phyloP scores from a whole-genome alignment of 2,888 invertebrate species.

The Pachydiplax longipennis region DNA sequence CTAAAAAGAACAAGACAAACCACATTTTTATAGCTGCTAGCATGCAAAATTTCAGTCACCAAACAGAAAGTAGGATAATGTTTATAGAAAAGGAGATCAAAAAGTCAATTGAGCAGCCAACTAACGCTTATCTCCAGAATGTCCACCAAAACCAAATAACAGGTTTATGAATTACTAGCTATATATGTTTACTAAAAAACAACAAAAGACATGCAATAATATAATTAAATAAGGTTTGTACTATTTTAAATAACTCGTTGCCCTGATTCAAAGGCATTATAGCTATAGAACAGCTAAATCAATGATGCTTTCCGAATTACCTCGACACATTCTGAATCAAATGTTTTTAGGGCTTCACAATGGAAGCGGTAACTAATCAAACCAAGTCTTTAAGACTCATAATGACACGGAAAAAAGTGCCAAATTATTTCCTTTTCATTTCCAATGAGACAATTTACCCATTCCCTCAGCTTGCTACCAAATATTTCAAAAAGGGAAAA shows the following conservation, averaged over 20 bases:
- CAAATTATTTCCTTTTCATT: neutral
- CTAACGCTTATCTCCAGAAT: neutral
- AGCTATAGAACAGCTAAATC: neutral
- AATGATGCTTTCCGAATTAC: neutral
- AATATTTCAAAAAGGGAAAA: neutral
- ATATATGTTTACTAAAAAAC: neutral
- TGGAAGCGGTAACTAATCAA: slow-evolving; percentile 37
- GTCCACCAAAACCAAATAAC: neutral
- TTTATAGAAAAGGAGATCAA: neutral
- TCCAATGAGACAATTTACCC: neutral
- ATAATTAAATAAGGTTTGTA: slow-evolving; percentile 1
- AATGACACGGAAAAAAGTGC: neutral
- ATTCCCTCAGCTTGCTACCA: neutral
- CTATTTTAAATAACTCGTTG: slow-evolving; percentile 22
- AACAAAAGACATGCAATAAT: neutral
- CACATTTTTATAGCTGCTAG: neutral
- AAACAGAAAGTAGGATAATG: neutral
- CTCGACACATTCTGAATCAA: neutral
- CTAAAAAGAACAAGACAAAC: neutral
- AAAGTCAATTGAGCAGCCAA: neutral
- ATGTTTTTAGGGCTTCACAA: neutral
- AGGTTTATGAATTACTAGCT: neutral
- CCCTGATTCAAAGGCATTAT: neutral
- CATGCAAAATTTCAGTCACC: neutral
- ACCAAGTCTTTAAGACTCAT: slow-evolving; percentile 34